Evolutionary conservation across 2,797 vertebrate species (phyloP).

Genomic region (Urocyon cinereoargenteus): DNA sequence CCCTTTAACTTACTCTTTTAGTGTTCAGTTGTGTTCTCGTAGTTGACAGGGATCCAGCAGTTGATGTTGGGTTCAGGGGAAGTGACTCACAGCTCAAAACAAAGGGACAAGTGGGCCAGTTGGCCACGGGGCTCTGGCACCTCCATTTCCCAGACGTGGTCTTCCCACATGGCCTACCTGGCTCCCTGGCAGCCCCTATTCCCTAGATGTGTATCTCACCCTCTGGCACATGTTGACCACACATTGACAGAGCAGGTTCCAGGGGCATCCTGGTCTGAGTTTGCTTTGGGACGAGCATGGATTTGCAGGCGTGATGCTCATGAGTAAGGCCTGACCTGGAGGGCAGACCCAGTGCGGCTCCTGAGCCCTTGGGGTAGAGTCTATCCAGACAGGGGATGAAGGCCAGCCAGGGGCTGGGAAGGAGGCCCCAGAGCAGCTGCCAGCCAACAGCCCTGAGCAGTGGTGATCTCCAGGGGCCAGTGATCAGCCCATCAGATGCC

Average conservation of each 20-base stretch:
- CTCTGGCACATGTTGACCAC: background rate
- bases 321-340: background rate
- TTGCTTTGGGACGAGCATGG: background rate
- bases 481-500: too few species aligned
- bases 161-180: background rate
- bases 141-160: accelerated
- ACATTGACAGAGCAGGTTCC: too few species aligned
- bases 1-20: background rate
- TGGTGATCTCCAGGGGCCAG: background rate
- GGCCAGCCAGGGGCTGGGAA: too few species aligned
- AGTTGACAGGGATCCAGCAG: background rate
- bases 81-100: background rate
- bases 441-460: accelerated
- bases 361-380: background rate
- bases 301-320: background rate
- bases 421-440: background rate
- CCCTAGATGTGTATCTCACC: background rate
- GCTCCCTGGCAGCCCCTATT: background rate
- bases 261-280: accelerated
- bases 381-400: background rate
- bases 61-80: background rate
- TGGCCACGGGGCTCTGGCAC: background rate
- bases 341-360: background rate
- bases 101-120: accelerated
- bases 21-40: background rate